Evolutionary conservation across 1,140 invertebrate species (phyloP).

Genomic region (Pseudomyrmex gracilis): DNA sequence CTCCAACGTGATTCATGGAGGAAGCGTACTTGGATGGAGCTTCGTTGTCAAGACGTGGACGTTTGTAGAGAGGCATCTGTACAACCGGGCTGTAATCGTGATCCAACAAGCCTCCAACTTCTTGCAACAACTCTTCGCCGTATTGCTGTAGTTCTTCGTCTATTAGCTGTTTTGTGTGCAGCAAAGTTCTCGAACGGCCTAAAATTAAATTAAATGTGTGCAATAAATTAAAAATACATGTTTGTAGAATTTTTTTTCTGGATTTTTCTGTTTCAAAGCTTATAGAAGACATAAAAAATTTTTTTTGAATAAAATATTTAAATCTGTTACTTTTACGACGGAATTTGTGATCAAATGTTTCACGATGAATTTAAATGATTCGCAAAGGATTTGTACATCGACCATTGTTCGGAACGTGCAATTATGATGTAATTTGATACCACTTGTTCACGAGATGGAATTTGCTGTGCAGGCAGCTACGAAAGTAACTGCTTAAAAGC

Average conservation of each 20-base stretch:
- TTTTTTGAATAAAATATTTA: not conserved
- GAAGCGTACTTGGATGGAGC: slow-evolving; percentile 62
- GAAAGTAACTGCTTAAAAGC: not conserved
- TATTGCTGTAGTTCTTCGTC: slow-evolving; percentile 83
- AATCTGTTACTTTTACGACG: not conserved
- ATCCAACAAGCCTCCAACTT: slow-evolving; percentile 81
- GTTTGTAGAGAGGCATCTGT: slow-evolving; percentile 79
- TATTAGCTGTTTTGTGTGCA: slow-evolving; percentile 81
- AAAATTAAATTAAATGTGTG: slow-evolving; percentile 52
- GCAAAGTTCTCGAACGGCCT: slow-evolving; percentile 84
- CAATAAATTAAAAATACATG: not conserved
- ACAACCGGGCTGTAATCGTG: slow-evolving; percentile 84
- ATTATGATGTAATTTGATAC: slow-evolving; percentile 9
- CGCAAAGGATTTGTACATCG: not conserved
- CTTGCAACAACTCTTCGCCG: slow-evolving; percentile 81
- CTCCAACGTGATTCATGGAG: slow-evolving; percentile 69
- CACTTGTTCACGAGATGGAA: not conserved
- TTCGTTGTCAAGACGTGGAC: slow-evolving; percentile 75
- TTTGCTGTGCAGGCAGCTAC: not conserved
- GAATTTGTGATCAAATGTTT: not conserved
- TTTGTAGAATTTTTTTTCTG: too few species aligned
- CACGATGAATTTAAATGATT: not conserved
- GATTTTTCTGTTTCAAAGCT: too few species aligned
- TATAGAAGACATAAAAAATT: too few species aligned
- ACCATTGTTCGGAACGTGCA: not conserved